Evolutionary conservation across 2,113 vertebrate species (phyloP).

Genomic region (Aspiorhynchus laticeps): DNA sequence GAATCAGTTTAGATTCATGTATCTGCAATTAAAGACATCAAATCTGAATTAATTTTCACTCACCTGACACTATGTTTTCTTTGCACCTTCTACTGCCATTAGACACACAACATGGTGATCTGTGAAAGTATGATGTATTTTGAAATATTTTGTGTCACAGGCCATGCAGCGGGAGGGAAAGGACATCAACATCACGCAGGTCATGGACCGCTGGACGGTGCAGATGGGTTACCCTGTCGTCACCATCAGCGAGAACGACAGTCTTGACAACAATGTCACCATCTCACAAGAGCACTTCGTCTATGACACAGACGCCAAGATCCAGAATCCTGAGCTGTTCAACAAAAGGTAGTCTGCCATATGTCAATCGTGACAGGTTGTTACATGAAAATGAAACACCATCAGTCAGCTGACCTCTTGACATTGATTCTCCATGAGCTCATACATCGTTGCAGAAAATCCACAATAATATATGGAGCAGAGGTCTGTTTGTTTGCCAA

Average conservation of each 20-base stretch:
- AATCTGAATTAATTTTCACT: neutral
- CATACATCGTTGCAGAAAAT: neutral
- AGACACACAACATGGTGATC: neutral
- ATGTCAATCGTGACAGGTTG: neutral
- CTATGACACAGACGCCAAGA: slow-evolving; percentile 84
- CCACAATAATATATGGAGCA: neutral
- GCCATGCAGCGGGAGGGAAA: slow-evolving; percentile 90
- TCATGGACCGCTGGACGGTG: slow-evolving; percentile 98
- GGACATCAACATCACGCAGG: slow-evolving; percentile 89
- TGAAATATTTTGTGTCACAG: slow-evolving; percentile 66
- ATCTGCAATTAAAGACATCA: neutral
- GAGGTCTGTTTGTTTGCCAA: neutral
- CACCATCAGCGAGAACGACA: slow-evolving; percentile 89
- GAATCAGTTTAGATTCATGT: neutral
- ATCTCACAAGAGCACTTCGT: slow-evolving; percentile 93
- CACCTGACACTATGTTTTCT: neutral
- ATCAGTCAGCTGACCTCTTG: neutral
- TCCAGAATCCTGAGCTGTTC: slow-evolving; percentile 69
- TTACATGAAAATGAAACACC: neutral
- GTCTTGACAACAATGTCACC: slow-evolving; percentile 78
- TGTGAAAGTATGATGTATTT: neutral
- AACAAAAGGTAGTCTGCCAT: slow-evolving; percentile 82
- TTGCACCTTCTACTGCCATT: neutral
- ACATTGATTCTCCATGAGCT: neutral
- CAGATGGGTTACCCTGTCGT: slow-evolving; percentile 98